These are phyloP conservation scores for Nomada hirtipes DNA, from an alignment of 2,888 invertebrate species.

Conservation along the genomic window DNA sequence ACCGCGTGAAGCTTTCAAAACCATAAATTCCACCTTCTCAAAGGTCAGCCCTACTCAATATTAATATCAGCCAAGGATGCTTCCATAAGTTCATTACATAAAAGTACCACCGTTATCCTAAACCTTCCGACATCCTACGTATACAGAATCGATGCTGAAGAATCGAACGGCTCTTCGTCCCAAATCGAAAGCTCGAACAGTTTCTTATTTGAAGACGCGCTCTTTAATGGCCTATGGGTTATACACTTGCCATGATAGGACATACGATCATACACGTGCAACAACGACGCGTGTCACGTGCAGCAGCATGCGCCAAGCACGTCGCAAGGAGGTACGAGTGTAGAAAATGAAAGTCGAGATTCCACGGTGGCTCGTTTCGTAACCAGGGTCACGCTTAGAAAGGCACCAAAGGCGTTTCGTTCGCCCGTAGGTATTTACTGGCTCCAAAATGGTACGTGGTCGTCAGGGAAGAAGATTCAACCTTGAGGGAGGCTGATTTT, in stretches of 20 bases:
- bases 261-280: constrained; percentile 59
- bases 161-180: not conserved
- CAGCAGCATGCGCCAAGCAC: constrained; percentile 61
- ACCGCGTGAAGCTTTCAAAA: not conserved
- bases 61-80: not conserved
- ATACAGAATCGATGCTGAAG: not conserved
- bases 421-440: constrained; percentile 31
- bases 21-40: constrained; percentile 1
- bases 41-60: not conserved
- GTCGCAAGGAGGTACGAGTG: constrained; percentile 55
- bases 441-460: constrained; percentile 33
- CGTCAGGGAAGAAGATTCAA: not conserved
- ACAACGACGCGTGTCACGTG: constrained; percentile 60
- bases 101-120: not conserved
- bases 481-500: not conserved
- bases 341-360: constrained; percentile 79
- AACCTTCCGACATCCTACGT: not conserved
- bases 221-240: constrained; percentile 8
- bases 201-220: constrained; percentile 34
- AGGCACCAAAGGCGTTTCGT: constrained; percentile 62
- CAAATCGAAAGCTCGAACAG: constrained; percentile 42
- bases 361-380: constrained; percentile 71
- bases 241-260: constrained; percentile 53
- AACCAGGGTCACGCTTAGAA: constrained; percentile 73
- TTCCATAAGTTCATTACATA: not conserved